Percentiles rank a stretch among this genome's conserved stretches.
Conservation (phyloP, 2,797 vertebrate species). For the Distichodus sexfasciatus region DNA sequence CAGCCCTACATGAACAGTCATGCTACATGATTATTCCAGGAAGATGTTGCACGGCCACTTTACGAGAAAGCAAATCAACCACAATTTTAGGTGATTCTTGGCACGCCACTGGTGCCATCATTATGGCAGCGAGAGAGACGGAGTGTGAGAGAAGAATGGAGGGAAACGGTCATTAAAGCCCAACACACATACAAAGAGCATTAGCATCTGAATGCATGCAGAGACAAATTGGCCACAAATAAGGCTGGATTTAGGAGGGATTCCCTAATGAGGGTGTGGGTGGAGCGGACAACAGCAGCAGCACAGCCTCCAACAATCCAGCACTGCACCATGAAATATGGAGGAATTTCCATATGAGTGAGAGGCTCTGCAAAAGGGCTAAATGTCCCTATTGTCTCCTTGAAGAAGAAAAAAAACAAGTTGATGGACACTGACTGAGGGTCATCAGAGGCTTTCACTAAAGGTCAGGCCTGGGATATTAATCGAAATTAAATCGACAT, state of each 20-base stretch:
- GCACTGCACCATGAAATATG: background rate
- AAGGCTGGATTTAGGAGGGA: constrained; percentile 11
- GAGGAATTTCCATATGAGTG: background rate
- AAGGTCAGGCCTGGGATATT: too few relatives aligned
- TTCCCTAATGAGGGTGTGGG: constrained; percentile 24
- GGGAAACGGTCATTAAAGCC: constrained; percentile 20
- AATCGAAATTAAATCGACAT: too few relatives aligned
- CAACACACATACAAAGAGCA: constrained; percentile 28
- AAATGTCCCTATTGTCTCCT: background rate
- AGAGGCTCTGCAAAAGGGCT: background rate
- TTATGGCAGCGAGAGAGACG: constrained; percentile 15
- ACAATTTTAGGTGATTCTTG: constrained; percentile 20
- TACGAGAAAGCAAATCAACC: constrained; percentile 10
- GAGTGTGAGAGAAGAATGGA: constrained; percentile 30
- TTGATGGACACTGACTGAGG: too few relatives aligned
- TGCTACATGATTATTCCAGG: too few relatives aligned
- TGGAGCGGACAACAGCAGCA: constrained; percentile 19
- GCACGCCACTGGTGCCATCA: constrained; percentile 32
- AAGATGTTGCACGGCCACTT: background rate
- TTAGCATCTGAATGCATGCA: constrained; percentile 40
- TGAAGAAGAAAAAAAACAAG: background rate
- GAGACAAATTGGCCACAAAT: constrained; percentile 39
- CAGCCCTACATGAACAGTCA: background rate
- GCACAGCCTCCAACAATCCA: background rate
- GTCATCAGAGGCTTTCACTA: too few relatives aligned